Conservation (phyloP, 2,113 vertebrate genomes). For the Indri indri region DNA sequence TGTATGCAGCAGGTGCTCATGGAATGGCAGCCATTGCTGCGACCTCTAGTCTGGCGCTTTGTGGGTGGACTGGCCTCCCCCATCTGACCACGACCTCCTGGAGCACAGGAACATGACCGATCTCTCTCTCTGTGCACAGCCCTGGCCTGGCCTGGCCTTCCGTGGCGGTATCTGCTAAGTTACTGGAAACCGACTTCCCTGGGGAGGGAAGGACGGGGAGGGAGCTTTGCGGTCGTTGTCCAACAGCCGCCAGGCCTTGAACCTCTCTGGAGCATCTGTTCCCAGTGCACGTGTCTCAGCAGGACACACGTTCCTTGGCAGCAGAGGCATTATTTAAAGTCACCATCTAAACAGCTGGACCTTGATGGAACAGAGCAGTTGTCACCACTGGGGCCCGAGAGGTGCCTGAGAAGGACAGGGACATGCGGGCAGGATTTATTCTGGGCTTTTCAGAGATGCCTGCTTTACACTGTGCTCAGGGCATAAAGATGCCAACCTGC, state of each 20-base stretch:
- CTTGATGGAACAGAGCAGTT: background rate
- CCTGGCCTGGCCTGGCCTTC: accelerated
- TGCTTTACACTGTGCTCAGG: background rate
- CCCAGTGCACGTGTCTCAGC: background rate
- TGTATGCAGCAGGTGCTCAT: background rate
- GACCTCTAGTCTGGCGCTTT: background rate
- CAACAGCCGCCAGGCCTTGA: background rate
- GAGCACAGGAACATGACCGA: accelerated
- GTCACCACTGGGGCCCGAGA: background rate
- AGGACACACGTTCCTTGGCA: background rate
- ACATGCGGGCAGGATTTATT: background rate
- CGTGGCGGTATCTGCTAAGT: background rate
- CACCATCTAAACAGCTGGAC: background rate
- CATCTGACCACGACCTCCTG: background rate
- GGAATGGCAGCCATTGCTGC: background rate
- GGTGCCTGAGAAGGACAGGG: background rate
- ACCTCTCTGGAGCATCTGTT: background rate
- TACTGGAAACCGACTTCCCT: background rate
- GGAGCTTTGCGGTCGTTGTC: background rate
- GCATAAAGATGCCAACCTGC: background rate
- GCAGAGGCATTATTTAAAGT: slow-evolving; percentile 11
- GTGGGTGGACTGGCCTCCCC: background rate
- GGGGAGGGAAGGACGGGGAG: background rate
- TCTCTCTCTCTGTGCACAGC: background rate
- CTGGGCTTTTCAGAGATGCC: background rate